Evolutionary conservation across 1,140 invertebrate species (phyloP), one percentile per base, ranked within the genome.

Genomic region (Lepidurus arcticus): DNA sequence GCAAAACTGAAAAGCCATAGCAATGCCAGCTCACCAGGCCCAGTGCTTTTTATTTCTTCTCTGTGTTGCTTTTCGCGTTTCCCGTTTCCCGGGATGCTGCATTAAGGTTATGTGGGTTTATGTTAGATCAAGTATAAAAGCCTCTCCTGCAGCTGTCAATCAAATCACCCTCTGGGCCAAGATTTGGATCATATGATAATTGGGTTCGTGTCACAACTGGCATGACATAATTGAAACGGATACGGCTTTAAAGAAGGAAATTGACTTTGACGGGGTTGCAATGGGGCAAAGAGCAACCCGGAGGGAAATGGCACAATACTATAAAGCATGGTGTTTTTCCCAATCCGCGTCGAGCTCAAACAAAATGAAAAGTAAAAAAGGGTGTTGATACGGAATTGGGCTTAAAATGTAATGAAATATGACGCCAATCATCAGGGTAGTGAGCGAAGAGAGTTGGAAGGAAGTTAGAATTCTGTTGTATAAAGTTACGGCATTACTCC

Each of bases 101-200:
- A 3, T 34, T 34, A 34, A 34, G 34, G 34, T 34, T 34, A 0
- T 1, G 34, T 4, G 34, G 34, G 34, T 34, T 34, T 65, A 9
- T 65, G 53, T 65, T 65, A n/a, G 53, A n/a, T 65, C 53, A 21
- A 65, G 16, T 65, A 65, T 65, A 65, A 65, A 65, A 16, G 53
- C 53, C 53, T 65, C 53, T 65, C 53, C 34, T 34, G 13, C 16
- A 65, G 21, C 53, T 65, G 53, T 65, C 53, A 65, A 65, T 65
- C 53, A 65, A 65, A 65, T 7, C 53, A 65, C 16, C 53, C 53
- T 65, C 53, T 7, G 6, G 53, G 21, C 53, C 53, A 65, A 65
- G 53, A 65, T 65, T 21, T 65, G 53, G 53, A 16, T 65, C 53
- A 21, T 3, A 65, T 65, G 16, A 65, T 7, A 65, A 21, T 16